A percentile compares a stretch with the other conserved stretches of the same genome.
These are phyloP conservation scores for Spodoptera frugiperda DNA, from an alignment of 1,140 invertebrate species.

Conservation along the genomic window DNA sequence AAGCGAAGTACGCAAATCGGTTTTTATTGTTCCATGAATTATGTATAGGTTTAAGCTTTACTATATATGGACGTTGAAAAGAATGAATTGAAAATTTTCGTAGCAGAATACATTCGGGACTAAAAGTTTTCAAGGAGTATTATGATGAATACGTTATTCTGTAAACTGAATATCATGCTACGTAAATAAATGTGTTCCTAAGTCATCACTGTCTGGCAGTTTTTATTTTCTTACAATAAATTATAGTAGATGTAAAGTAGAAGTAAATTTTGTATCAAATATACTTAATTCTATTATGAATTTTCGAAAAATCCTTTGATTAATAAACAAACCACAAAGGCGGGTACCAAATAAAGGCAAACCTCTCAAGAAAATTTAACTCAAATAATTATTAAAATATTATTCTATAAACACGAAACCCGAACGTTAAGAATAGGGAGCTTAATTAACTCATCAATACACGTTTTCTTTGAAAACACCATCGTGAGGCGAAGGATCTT, in stretches of 20 bases:
- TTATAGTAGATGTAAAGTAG: too few relatives aligned
- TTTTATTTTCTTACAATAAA: too few relatives aligned
- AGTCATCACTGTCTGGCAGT: too few relatives aligned
- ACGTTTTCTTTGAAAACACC: slow-evolving; percentile 70
- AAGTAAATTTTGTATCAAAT: too few relatives aligned
- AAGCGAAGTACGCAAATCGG: slow-evolving; percentile 44
- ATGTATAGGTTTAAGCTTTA: slow-evolving; percentile 51
- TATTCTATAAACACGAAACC: slow-evolving; percentile 33
- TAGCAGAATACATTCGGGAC: slow-evolving; percentile 31
- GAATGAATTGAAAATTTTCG: slow-evolving; percentile 38
- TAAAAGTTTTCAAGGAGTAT: slow-evolving; percentile 33
- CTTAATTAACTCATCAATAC: slow-evolving; percentile 78
- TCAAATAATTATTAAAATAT: slow-evolving; percentile 21
- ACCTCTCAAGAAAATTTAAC: slow-evolving; percentile 9
- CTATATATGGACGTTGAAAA: slow-evolving; percentile 27
- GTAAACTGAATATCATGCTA: slow-evolving; percentile 13
- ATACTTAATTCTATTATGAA: not conserved
- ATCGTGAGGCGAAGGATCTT: slow-evolving; percentile 63
- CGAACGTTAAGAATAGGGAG: slow-evolving; percentile 28
- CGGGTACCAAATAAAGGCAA: not conserved
- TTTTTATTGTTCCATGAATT: slow-evolving; percentile 58
- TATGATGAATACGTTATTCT: slow-evolving; percentile 33
- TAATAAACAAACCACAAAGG: slow-evolving; percentile 22
- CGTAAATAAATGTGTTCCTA: not conserved
- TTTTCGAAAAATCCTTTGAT: slow-evolving; percentile 3